Percentiles rank a stretch among this genome's conserved stretches.
Conservation (phyloP, 2,113 vertebrate genomes). For the Jacana jacana region DNA sequence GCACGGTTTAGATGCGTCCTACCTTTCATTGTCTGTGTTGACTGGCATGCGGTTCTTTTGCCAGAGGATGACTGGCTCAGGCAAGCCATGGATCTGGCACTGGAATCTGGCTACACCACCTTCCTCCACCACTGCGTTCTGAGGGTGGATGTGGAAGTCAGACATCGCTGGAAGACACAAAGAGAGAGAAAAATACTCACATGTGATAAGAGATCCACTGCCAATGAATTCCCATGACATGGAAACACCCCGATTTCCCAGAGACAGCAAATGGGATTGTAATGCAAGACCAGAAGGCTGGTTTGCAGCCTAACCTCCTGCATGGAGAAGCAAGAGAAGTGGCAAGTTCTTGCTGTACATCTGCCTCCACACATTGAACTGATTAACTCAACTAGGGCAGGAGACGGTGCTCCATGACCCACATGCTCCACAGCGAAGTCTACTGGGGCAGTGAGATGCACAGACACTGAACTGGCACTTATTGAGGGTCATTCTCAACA, state of each 20-base stretch:
- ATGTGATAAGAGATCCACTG: neutral
- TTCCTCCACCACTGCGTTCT: constrained; percentile 85
- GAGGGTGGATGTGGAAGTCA: constrained; percentile 92
- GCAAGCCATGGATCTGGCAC: constrained; percentile 95
- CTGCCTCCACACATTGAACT: neutral
- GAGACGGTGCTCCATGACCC: neutral
- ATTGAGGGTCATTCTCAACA: neutral
- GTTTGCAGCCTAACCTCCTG: neutral
- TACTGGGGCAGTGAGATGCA: accelerated
- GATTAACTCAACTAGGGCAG: neutral
- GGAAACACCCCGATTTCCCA: neutral
- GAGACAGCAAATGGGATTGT: neutral
- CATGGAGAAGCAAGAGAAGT: neutral
- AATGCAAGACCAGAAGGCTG: neutral
- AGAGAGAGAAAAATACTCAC: neutral
- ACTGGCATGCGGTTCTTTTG: constrained; percentile 88
- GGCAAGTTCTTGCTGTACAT: neutral
- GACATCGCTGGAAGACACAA: constrained; percentile 84
- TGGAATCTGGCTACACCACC: constrained; percentile 92
- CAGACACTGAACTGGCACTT: neutral
- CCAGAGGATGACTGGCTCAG: constrained; percentile 94
- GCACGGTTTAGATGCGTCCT: neutral
- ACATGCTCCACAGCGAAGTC: neutral
- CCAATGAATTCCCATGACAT: neutral
- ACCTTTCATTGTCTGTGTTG: constrained; percentile 89